Base-by-base conservation (phyloP, 2,113 vertebrate species). In the Serilophus lunatus region DNA sequence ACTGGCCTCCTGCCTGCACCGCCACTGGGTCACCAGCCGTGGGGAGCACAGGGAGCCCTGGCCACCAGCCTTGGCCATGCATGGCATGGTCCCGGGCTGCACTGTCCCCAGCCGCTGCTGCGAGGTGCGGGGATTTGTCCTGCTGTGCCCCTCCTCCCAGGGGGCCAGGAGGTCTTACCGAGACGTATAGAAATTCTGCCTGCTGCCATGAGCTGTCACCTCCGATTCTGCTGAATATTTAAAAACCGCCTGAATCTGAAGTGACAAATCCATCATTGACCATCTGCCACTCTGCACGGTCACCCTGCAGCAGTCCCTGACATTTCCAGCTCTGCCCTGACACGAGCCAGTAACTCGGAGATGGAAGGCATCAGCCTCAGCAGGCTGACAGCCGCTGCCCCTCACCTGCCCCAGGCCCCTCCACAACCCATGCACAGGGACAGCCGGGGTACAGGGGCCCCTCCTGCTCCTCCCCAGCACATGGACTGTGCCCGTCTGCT, bases 181-280 rank as follows among this genome's bases (percentile, higher is more conserved):
- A 93, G 87, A 95, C 1, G 3, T 33, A 88, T 50, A 86, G 84
- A 88, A 82, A 94, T 94, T 92, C 83, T 88, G 92, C 84, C 85
- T 80, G 85, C 95, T 95, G 93, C 96, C 94, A 88, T 25, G 63
- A 93, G 94, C 96, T 96, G 96, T 96, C 96, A 93, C 93, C 94
- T 95, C 95, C 2, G 25, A 95, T 96, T 92, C 85, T 83, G 95
- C 94, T 96, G 94, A 93, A 95, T 96, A 93, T 96, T 97, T 96
- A 96, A 95, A 94, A 94, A 82, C 49, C 0, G 80, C 66, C 91
- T 90, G 96, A 86, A 97, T 97, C 80, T 80, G 77, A 96, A 97
- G 96, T 95, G 96, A 97, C 96, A 96, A 92, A 95, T 96, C 96
- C 92, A 92, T 96, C 96, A 96, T 88, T 82, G 96, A 87, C 97